A percentile compares a stretch with the other conserved stretches of the same genome.
phyloP scores from a whole-genome alignment of 1,140 invertebrate genomes.

The Drosophila pseudoobscura region DNA sequence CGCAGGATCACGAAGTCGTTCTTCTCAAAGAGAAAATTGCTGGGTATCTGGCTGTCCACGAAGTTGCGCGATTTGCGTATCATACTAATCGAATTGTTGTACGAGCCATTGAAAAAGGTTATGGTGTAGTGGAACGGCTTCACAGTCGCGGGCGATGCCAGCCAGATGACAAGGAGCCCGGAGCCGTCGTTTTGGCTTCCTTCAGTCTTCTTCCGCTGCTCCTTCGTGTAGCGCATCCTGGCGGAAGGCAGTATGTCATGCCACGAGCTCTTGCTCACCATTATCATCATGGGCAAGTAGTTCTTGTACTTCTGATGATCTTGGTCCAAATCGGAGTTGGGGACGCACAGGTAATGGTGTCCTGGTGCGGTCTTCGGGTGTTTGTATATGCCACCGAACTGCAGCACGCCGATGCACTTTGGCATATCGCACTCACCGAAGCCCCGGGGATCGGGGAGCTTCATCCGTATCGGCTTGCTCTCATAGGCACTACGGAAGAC shows the following conservation, averaged over 20 bases:
- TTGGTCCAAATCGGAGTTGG: constrained; percentile 18
- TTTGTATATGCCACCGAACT: constrained; percentile 36
- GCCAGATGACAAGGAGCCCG: constrained; percentile 49
- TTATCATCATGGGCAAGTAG: constrained; percentile 39
- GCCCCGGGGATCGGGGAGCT: constrained; percentile 17
- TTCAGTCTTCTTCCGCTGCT: constrained; percentile 1
- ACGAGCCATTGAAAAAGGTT: constrained; percentile 41
- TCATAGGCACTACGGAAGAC: constrained; percentile 15
- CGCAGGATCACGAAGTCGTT: constrained; percentile 43
- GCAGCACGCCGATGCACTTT: constrained; percentile 25
- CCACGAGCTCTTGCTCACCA: constrained; percentile 43
- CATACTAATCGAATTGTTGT: constrained; percentile 36
- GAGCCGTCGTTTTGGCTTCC: neutral
- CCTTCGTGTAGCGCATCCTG: neutral
- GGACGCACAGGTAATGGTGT: constrained; percentile 2
- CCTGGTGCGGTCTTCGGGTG: constrained; percentile 13
- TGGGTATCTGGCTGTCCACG: constrained; percentile 29
- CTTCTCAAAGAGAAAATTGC: constrained; percentile 25
- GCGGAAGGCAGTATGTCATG: constrained; percentile 18
- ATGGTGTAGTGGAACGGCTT: constrained; percentile 36
- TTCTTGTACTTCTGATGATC: neutral
- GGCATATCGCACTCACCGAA: neutral
- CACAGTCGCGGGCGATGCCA: constrained; percentile 23
- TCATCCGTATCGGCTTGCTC: neutral
- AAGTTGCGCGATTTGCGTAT: constrained; percentile 33